Percentiles rank a stretch among this genome's conserved stretches.
phyloP scores from a whole-genome alignment of 2,888 invertebrate genomes.

The Epiblema foenella region DNA sequence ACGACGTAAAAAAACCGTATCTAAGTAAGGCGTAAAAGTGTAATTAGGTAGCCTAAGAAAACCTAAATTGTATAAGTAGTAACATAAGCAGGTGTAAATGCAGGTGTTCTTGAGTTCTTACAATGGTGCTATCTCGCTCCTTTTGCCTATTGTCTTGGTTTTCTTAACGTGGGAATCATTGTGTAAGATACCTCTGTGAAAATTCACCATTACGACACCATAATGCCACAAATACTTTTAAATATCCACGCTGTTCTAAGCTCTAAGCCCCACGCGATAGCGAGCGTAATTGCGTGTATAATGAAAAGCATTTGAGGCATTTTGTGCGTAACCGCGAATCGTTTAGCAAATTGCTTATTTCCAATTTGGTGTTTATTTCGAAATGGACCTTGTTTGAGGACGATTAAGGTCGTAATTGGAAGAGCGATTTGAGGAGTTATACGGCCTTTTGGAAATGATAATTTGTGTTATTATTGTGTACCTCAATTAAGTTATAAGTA shows the following conservation, averaged over 20 bases:
- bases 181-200: constrained; percentile 24
- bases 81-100: constrained; percentile 13
- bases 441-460: background rate
- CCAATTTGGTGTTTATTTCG: background rate
- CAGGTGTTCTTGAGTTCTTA: constrained; percentile 34
- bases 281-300: background rate
- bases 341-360: background rate
- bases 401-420: background rate
- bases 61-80: constrained; percentile 7
- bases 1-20: too few species aligned
- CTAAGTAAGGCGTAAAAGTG: too few species aligned
- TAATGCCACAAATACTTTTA: background rate
- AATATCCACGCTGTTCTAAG: background rate
- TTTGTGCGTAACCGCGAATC: background rate
- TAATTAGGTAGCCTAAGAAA: background rate
- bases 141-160: constrained; percentile 23
- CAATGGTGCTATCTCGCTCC: constrained; percentile 4
- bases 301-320: background rate
- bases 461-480: background rate
- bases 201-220: background rate
- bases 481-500: background rate
- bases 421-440: background rate
- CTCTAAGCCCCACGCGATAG: background rate
- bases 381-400: constrained; percentile 1
- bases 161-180: constrained; percentile 17